Evolutionary conservation across 2,113 vertebrate genomes (phyloP).

Genomic region (Pelecanoides urinatrix): DNA sequence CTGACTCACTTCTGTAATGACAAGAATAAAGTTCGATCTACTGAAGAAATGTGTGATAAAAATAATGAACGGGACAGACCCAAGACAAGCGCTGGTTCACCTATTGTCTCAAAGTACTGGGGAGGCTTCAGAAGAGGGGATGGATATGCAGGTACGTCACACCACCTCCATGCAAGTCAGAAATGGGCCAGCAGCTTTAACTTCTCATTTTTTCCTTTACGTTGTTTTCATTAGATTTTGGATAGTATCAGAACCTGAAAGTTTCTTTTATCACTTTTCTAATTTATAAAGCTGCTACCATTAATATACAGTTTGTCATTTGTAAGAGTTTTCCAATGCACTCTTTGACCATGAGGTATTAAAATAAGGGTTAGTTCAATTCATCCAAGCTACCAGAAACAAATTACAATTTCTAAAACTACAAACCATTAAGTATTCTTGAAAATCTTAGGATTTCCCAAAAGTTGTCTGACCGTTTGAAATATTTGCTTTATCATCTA

Average conservation of each 20-base stretch:
- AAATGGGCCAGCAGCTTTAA: background rate
- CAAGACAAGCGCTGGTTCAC: background rate
- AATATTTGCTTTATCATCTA: background rate
- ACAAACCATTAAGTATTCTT: background rate
- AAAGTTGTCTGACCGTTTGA: background rate
- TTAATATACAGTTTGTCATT: background rate
- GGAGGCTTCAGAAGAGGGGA: background rate
- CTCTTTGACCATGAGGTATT: background rate
- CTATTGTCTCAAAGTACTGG: background rate
- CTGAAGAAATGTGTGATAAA: background rate
- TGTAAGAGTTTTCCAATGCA: background rate
- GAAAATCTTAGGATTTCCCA: background rate
- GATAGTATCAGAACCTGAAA: background rate
- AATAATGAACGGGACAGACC: background rate
- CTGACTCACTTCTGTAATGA: conserved; percentile 45
- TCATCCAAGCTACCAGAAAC: background rate
- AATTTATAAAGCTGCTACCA: background rate
- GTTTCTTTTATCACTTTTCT: background rate
- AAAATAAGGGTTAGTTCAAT: background rate
- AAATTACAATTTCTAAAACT: background rate
- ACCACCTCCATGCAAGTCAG: background rate
- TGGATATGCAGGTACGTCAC: background rate
- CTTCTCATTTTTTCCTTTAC: background rate
- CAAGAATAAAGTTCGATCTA: background rate
- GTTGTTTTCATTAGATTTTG: background rate